Evolutionary conservation across 2,113 vertebrate genomes (phyloP).

Genomic region (Garra rufa): DNA sequence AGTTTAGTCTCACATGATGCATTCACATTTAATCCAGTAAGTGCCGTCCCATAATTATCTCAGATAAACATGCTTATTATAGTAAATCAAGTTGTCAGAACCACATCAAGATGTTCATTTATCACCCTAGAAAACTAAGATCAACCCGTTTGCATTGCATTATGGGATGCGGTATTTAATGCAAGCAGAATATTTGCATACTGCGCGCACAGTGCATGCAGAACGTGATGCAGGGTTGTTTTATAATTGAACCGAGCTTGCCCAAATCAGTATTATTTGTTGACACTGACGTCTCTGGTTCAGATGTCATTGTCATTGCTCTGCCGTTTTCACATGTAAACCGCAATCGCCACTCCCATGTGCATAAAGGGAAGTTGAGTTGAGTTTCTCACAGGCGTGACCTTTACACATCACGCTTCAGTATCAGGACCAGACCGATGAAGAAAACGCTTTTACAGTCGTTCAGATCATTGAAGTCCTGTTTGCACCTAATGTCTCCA

Average conservation of each 20-base stretch:
- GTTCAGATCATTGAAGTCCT: neutral
- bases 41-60: too few species aligned
- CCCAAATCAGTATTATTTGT: neutral
- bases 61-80: too few species aligned
- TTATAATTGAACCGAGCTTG: neutral
- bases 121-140: neutral
- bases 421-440: neutral
- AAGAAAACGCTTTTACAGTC: neutral
- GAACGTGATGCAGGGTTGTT: neutral
- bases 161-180: neutral
- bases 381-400: neutral
- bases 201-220: neutral
- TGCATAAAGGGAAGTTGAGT: neutral
- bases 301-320: neutral
- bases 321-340: neutral
- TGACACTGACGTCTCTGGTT: neutral
- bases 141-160: neutral
- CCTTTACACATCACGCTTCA: neutral
- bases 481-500: neutral
- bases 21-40: neutral
- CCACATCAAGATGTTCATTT: neutral
- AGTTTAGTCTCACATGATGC: neutral
- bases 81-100: too few species aligned
- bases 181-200: neutral
- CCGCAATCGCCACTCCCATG: neutral